phyloP scores from a whole-genome alignment of 1,140 invertebrate species.

The Leptinotarsa undecemlineata region DNA sequence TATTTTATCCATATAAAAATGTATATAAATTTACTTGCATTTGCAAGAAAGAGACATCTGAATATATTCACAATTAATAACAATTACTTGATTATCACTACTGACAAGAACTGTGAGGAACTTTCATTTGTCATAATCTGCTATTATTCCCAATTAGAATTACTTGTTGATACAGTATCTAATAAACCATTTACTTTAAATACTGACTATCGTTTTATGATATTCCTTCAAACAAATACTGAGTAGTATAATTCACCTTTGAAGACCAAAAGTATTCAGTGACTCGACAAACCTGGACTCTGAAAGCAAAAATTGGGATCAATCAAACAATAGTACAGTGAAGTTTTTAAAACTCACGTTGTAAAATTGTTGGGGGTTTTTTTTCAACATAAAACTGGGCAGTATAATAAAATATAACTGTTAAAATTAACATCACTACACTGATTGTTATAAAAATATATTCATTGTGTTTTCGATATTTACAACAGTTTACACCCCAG shows the following conservation, averaged over 20 bases:
- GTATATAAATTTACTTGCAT: too few species aligned
- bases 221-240: too few species aligned
- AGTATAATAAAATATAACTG: slow-evolving; percentile 59
- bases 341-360: slow-evolving; percentile 50
- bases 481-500: slow-evolving; percentile 63
- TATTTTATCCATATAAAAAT: too few species aligned
- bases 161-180: too few species aligned
- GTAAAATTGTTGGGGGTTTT: slow-evolving; percentile 45
- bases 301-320: slow-evolving; percentile 37
- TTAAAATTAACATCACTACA: slow-evolving; percentile 57
- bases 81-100: too few species aligned
- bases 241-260: background rate
- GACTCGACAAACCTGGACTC: slow-evolving; percentile 50
- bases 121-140: too few species aligned
- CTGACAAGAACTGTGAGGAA: too few species aligned
- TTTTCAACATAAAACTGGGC: slow-evolving; percentile 55
- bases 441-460: slow-evolving; percentile 59
- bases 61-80: too few species aligned
- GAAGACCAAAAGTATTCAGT: slow-evolving; percentile 23
- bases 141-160: too few species aligned
- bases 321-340: background rate
- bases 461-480: slow-evolving; percentile 59
- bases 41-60: too few species aligned
- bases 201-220: too few species aligned
- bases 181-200: too few species aligned